These are phyloP conservation scores for Molorchus minor DNA, from an alignment of 2,888 invertebrate genomes.

Conservation along the genomic window DNA sequence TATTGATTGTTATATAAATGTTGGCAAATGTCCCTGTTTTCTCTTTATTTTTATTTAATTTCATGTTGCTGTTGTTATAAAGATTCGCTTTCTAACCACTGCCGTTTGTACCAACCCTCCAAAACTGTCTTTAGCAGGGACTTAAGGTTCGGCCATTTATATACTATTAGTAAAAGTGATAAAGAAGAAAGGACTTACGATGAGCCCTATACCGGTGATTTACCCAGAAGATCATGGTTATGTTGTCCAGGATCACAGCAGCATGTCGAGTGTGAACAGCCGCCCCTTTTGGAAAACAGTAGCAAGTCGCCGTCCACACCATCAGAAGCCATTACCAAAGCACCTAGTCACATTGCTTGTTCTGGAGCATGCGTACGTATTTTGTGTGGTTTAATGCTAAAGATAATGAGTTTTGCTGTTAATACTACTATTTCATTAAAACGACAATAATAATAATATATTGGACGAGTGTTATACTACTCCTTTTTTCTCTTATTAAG, in stretches of 20 bases:
- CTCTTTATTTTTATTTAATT: too few species aligned
- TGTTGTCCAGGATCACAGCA: conserved; percentile 63
- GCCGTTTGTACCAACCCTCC: conserved; percentile 15
- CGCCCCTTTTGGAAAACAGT: conserved; percentile 54
- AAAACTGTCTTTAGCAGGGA: conserved; percentile 39
- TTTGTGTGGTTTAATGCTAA: too few species aligned
- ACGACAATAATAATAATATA: too few species aligned
- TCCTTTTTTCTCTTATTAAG: too few species aligned
- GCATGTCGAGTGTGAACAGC: conserved; percentile 55
- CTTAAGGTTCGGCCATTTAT: conserved; percentile 59
- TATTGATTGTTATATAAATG: too few species aligned
- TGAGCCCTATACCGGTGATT: conserved; percentile 61
- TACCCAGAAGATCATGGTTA: conserved; percentile 63
- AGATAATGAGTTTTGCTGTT: too few species aligned
- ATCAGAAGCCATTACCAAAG: conserved; percentile 50
- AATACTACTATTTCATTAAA: too few species aligned
- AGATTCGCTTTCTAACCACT: too few species aligned
- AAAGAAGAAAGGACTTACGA: conserved; percentile 61
- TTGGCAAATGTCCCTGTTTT: too few species aligned
- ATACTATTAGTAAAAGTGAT: conserved; percentile 63
- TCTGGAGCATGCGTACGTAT: conserved; percentile 57
- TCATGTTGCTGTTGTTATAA: too few species aligned
- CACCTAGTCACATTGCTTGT: conserved; percentile 51
- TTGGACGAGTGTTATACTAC: too few species aligned
- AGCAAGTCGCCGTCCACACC: conserved; percentile 49